A percentile compares a stretch with the other conserved stretches of the same genome.
Evolutionary conservation across 2,113 vertebrate species (phyloP).

Genomic region (Patagioenas fasciata): DNA sequence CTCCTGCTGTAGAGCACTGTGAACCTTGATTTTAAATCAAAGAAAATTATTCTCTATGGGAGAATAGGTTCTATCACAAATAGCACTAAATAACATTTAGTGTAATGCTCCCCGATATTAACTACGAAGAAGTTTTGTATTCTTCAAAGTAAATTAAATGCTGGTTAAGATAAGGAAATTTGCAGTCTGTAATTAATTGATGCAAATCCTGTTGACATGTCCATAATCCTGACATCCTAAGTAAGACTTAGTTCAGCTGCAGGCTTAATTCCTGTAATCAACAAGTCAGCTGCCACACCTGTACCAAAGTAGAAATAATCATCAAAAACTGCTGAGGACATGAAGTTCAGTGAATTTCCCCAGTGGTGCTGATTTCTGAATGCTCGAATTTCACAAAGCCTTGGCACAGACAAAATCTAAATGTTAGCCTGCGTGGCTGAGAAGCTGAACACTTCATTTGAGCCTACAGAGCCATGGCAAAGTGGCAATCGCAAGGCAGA

Average conservation of each 20-base stretch:
- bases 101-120: background rate
- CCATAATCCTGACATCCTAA: background rate
- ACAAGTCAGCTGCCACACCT: background rate
- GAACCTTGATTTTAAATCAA: background rate
- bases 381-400: background rate
- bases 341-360: background rate
- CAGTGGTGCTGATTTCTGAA: background rate
- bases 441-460: background rate
- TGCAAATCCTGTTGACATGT: background rate
- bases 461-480: background rate
- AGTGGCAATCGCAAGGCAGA: background rate
- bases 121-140: accelerated
- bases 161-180: background rate
- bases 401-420: background rate
- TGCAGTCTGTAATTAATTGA: background rate
- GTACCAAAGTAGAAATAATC: background rate
- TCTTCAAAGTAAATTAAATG: background rate
- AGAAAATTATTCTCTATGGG: background rate
- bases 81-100: background rate
- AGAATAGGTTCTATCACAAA: background rate
- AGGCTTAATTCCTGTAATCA: background rate
- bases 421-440: background rate
- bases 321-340: background rate
- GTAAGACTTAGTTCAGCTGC: background rate
- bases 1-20: background rate